These are phyloP conservation scores for Struthidea cinerea DNA, from an alignment of 2,113 vertebrate species.

Conservation along the genomic window DNA sequence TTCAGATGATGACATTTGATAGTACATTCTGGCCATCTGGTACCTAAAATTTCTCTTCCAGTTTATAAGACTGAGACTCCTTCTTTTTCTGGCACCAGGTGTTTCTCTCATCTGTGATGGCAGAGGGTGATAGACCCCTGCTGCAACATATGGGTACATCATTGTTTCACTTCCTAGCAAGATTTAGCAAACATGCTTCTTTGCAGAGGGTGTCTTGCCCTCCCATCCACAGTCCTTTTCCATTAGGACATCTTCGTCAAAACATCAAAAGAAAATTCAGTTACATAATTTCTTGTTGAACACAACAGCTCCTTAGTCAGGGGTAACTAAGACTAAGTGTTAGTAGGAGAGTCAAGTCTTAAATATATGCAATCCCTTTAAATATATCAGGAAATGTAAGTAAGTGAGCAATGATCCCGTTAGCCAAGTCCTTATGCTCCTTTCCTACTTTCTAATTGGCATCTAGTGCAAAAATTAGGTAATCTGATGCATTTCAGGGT, in stretches of 20 bases:
- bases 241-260: not conserved
- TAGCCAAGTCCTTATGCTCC: not conserved
- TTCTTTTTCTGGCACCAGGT: not conserved
- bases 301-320: not conserved
- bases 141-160: not conserved
- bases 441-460: not conserved
- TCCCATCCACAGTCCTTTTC: not conserved
- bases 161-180: not conserved
- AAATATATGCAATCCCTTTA: not conserved
- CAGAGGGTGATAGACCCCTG: not conserved
- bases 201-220: not conserved
- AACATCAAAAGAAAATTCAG: not conserved
- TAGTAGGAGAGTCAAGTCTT: not conserved
- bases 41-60: not conserved
- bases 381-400: not conserved
- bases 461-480: not conserved
- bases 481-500: not conserved
- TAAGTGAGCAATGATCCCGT: not conserved
- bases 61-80: not conserved
- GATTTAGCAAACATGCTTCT: not conserved
- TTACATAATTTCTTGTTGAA: not conserved
- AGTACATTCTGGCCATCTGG: not conserved
- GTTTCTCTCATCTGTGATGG: not conserved
- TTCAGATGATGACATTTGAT: rapidly evolving
- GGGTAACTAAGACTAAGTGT: not conserved